Evolutionary conservation across 1,140 invertebrate species (phyloP), one percentile per base, ranked within the genome.

Genomic region (Vollenhovia emeryi): DNA sequence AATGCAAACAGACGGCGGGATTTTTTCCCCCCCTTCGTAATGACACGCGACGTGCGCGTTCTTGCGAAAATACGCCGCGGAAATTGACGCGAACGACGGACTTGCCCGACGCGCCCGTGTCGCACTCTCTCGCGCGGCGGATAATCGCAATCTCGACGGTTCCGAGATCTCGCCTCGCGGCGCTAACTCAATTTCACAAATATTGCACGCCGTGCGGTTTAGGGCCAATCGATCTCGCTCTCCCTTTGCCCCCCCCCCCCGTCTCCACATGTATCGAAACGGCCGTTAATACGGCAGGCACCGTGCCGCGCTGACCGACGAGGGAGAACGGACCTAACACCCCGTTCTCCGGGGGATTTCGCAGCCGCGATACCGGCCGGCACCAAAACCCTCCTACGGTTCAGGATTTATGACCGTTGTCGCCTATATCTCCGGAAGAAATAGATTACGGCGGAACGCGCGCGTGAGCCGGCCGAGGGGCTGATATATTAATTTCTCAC

Each of bases 401-500:
- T 68, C 64, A 82, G 50, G 78, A 82, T 82, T 82, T 82, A 82
- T 73, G 64, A 82, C 50, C 78, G 50, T 82, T 73, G 78, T 73
- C 66, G 78, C 24, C 78, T 82, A 82, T 71, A 80, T 71, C 36
- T 82, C 66, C 52, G 78, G 66, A 82, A 82, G 78, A 82, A 82
- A 82, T 82, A 82, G 78, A 73, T 82, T 82, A 82, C 68, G 55
- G 66, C 36, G 62, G 30, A 43, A 80, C 48, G 76, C 48, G 59
- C 27, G 75, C 36, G 55, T 13, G 50, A 52, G 24, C 40, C 21
- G 30, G 48, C 45, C 64, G 50, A 71, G 18, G 24, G 50, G 21
- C 78, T 73, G 78, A 82, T 71, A 57, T 82, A 82, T 82, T 82
- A 82, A 82, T 82, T 82, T 82, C 78, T 82, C 66, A 73, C 78